Conservation (phyloP, 2,888 invertebrate genomes). For the Caenorhabditis doughertyi region DNA sequence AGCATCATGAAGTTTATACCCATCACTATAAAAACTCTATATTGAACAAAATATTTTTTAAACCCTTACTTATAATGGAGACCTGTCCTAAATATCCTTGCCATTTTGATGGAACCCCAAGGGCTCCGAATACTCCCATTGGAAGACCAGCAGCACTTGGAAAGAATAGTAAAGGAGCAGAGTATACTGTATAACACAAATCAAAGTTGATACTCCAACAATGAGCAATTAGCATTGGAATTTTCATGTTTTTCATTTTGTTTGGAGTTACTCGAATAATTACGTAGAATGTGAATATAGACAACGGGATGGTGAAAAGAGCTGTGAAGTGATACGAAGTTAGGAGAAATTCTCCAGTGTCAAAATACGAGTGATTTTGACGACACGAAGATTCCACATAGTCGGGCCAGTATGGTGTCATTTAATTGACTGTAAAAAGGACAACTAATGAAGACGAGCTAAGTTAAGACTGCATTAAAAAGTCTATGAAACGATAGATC, state of each 20-base stretch:
- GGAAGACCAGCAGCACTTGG: conserved; percentile 19
- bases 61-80: not conserved
- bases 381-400: conserved; percentile 31
- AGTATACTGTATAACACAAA: conserved; percentile 7
- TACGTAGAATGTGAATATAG: conserved; percentile 21
- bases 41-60: not conserved
- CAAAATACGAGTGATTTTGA: conserved; percentile 13
- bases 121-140: not conserved
- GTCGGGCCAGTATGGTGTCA: conserved; percentile 12
- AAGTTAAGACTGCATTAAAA: no score
- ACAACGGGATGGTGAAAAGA: conserved; percentile 24
- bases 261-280: conserved; percentile 25
- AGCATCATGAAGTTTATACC: conserved; percentile 19
- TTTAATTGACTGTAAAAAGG: not conserved
- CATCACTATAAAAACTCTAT: conserved; percentile 28
- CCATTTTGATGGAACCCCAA: conserved; percentile 4
- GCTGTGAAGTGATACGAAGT: conserved; percentile 11
- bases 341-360: not conserved
- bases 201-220: conserved; percentile 18
- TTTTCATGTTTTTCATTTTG: conserved; percentile 33
- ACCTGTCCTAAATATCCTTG: not conserved
- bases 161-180: conserved; percentile 26
- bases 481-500: no score
- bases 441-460: no score
- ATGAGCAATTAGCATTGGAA: conserved; percentile 21